Conservation (phyloP, 2,797 vertebrate species). For the Melanotaenia trifasciata region DNA sequence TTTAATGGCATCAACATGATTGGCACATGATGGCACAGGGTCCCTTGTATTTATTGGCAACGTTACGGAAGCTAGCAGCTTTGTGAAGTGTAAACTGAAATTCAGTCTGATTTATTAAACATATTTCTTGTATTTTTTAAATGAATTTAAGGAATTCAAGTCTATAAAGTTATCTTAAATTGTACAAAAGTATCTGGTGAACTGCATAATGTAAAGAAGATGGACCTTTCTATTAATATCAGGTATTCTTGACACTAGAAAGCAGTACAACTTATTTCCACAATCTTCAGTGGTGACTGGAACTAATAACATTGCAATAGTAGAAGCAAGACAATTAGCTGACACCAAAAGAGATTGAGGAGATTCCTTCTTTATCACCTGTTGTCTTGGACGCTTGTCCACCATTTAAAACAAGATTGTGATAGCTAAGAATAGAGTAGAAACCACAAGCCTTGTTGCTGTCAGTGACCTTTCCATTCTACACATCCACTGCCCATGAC, state of each 20-base stretch:
- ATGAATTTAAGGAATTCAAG: background rate
- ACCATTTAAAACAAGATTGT: background rate
- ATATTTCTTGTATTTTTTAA: too few species aligned
- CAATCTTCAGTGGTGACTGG: background rate
- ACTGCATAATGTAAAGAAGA: background rate
- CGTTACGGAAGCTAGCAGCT: background rate
- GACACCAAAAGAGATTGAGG: background rate
- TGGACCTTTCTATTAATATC: background rate
- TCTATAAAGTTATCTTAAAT: background rate
- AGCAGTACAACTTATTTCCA: background rate
- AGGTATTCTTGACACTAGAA: background rate
- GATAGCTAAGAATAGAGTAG: background rate
- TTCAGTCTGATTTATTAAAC: background rate
- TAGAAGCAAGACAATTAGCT: background rate
- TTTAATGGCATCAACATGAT: background rate
- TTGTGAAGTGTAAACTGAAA: background rate
- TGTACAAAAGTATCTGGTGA: background rate
- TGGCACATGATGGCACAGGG: background rate
- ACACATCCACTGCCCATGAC: slow-evolving; percentile 16
- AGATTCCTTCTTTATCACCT: background rate
- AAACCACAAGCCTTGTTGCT: slow-evolving; percentile 14
- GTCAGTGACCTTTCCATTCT: slow-evolving; percentile 56
- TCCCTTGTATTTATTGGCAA: background rate
- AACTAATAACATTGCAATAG: background rate
- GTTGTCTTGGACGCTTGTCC: background rate